phyloP scores from a whole-genome alignment of 2,797 vertebrate genomes.

The Peromyscus melanophrys region DNA sequence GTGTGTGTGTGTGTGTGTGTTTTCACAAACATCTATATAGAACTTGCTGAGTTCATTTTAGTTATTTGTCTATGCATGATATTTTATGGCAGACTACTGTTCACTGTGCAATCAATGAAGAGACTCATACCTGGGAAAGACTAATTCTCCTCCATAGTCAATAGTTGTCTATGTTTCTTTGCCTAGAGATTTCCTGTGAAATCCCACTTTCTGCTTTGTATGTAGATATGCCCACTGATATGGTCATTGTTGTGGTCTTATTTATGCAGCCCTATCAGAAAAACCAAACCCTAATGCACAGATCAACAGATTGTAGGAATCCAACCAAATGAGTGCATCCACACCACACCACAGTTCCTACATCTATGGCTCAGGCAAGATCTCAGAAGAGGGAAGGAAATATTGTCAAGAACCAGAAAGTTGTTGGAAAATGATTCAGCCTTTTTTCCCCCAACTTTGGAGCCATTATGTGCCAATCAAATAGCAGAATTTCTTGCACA shows the following conservation, averaged over 20 bases:
- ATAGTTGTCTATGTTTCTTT: background rate
- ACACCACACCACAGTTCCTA: too few species aligned
- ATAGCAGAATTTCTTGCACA: background rate
- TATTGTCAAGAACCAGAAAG: background rate
- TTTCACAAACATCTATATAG: background rate
- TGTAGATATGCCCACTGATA: background rate
- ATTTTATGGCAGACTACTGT: background rate
- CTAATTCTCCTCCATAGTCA: background rate
- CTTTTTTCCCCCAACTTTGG: conserved; percentile 4
- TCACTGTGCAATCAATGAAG: too few species aligned
- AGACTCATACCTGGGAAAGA: background rate
- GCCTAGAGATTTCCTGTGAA: background rate
- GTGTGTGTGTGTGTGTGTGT: background rate
- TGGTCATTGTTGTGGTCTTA: background rate
- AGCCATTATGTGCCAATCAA: background rate
- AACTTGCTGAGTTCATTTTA: background rate
- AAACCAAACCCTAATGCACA: background rate
- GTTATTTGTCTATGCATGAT: background rate
- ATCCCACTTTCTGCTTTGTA: background rate
- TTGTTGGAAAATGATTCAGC: background rate
- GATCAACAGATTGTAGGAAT: background rate
- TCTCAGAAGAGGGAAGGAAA: background rate
- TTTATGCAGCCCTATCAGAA: too few species aligned
- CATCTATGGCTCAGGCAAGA: background rate
- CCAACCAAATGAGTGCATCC: background rate